Percentiles rank a stretch among this genome's conserved stretches.
Evolutionary conservation across 1,140 invertebrate genomes (phyloP).

Genomic region (Teleogryllus occipitalis): DNA sequence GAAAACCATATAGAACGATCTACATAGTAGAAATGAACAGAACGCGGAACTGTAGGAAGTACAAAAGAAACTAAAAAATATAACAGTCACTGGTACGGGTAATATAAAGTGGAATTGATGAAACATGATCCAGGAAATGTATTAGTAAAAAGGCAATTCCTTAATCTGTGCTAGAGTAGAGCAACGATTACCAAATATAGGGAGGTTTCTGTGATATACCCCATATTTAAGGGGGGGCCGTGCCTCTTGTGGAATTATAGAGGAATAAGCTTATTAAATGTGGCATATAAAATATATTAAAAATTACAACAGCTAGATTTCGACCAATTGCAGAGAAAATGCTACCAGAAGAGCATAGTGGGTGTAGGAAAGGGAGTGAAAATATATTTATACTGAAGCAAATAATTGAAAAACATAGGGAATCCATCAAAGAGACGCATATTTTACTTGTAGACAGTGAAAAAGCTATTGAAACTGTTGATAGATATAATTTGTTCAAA

Average conservation of each 20-base stretch:
- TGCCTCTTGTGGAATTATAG: not conserved
- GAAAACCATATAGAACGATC: not conserved
- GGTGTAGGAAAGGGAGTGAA: not conserved
- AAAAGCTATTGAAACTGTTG: too few species aligned
- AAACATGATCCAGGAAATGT: not conserved
- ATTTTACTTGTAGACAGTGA: too few species aligned
- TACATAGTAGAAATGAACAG: not conserved
- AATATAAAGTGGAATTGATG: not conserved
- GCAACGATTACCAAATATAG: not conserved
- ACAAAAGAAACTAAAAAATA: not conserved
- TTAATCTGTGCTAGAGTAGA: not conserved
- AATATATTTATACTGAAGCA: too few species aligned
- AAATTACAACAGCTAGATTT: not conserved
- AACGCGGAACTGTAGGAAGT: not conserved
- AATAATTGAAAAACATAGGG: too few species aligned
- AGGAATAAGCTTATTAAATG: not conserved
- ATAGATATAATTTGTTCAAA: too few species aligned
- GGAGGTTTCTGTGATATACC: not conserved
- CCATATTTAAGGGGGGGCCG: not conserved
- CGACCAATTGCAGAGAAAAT: not conserved
- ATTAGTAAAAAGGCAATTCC: not conserved
- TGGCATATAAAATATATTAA: not conserved
- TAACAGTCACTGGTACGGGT: not conserved
- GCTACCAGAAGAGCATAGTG: not conserved
- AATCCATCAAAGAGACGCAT: too few species aligned